A percentile compares a stretch with the other conserved stretches of the same genome.
phyloP scores from a whole-genome alignment of 2,113 vertebrate genomes.

The Pelusios castaneus region DNA sequence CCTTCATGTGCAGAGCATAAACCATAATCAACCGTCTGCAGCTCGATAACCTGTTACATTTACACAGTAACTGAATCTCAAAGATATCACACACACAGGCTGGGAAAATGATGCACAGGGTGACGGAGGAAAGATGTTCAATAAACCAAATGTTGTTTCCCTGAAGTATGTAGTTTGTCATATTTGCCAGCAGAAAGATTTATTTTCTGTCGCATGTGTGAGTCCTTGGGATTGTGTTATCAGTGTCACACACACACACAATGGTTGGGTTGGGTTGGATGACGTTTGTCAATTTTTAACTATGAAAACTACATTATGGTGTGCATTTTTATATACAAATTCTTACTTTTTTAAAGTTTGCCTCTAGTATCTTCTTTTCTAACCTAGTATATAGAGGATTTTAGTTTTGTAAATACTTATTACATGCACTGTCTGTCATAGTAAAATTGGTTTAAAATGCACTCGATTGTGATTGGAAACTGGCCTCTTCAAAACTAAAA shows the following conservation, averaged over 20 bases:
- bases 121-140: conserved; percentile 36
- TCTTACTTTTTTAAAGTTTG: conserved; percentile 69
- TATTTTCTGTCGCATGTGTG: conserved; percentile 56
- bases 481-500: conserved; percentile 88
- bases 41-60: conserved; percentile 46
- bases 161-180: conserved; percentile 26
- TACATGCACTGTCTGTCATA: conserved; percentile 88
- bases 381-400: conserved; percentile 75
- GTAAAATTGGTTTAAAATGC: conserved; percentile 88
- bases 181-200: conserved; percentile 53
- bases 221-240: conserved; percentile 56
- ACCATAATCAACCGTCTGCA: conserved; percentile 15
- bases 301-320: conserved; percentile 71
- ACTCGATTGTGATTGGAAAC: conserved; percentile 88
- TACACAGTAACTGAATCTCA: conserved; percentile 41
- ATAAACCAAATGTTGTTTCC: background rate
- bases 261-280: conserved; percentile 69
- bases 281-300: conserved; percentile 69
- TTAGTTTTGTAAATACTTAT: conserved; percentile 84
- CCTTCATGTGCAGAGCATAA: conserved; percentile 41
- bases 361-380: conserved; percentile 73
- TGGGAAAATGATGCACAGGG: conserved; percentile 40
- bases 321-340: conserved; percentile 76
- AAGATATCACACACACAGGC: conserved; percentile 49
- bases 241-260: conserved; percentile 50